phyloP scores from a whole-genome alignment of 2,113 vertebrate species.

The Gorsachius goisagi region DNA sequence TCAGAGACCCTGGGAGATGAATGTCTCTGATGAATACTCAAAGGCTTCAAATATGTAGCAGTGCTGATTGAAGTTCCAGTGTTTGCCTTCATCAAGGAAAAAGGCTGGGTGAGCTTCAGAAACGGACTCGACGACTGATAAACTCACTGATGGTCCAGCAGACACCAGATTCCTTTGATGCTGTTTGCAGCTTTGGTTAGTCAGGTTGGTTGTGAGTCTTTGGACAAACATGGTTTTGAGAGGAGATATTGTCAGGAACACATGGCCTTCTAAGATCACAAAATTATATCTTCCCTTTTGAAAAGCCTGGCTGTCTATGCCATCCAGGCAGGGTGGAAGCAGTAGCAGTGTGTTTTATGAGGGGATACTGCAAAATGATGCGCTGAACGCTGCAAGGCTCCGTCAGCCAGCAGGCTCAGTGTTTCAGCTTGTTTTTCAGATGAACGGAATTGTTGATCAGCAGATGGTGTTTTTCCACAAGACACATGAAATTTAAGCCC shows the following conservation, averaged over 20 bases:
- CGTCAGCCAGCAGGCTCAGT: background rate
- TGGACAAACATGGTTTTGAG: background rate
- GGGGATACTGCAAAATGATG: background rate
- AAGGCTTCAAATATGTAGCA: background rate
- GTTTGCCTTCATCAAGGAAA: background rate
- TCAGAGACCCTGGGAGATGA: background rate
- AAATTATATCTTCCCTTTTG: background rate
- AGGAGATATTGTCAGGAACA: background rate
- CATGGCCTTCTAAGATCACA: background rate
- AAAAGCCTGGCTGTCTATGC: background rate
- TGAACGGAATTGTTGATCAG: background rate
- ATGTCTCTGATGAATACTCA: background rate
- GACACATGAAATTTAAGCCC: background rate
- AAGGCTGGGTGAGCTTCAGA: background rate
- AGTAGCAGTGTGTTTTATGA: background rate
- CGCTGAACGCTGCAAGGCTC: background rate
- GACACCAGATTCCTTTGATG: background rate
- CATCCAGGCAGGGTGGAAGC: background rate
- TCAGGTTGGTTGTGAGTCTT: background rate
- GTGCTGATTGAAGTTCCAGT: background rate
- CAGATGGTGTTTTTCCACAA: background rate
- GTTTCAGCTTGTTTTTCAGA: background rate
- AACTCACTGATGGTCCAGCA: background rate
- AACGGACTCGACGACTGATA: background rate
- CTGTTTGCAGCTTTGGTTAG: background rate